Base-by-base conservation (phyloP, 2,113 vertebrate genomes). In the Equus quagga region DNA sequence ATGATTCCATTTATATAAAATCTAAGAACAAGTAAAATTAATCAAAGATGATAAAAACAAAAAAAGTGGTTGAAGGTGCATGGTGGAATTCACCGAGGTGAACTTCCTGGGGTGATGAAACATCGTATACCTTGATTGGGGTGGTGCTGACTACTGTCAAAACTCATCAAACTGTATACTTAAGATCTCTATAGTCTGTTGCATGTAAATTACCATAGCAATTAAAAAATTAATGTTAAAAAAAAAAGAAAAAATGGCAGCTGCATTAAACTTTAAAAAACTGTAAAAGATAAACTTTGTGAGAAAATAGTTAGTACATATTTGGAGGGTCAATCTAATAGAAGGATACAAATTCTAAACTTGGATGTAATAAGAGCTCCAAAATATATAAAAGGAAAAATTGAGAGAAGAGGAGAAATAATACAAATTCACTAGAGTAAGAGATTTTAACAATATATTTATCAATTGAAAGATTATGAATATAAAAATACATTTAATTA, bases 351-450 rank as follows among this genome's bases (percentile, higher is more conserved):
- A 82, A 80, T 93, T 82, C 51, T 83, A 96, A 75, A 69, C 18
- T 33, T 69, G 24, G 31, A 76, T 19, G 15, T 31, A 51, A 44
- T 41, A 78, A 78, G 14, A 76, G 31, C 51, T 83, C 82, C 58
- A 83, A 89, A 89, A 60, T 75, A 87, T 46, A 58, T 51, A 89
- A 60, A 60, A 89, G 69, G 56, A 96, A 92, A 81, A 56, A 54
- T 2, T 72, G 17, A 80, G 17, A 64, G 36, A 86, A 78, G 24
- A 85, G 11, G 19, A 93, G 46, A 96, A 88, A 93, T 65, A 65
- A 33, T 51, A 83, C 44, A 93, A 58, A 93, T 69, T 83, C 19
- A 84, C 26, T 41, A 89, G 18, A 82, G 18, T 82, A 81, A 83
- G 7, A 58, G 3, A 84, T 84, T 84, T 81, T 78, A 89, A 79